Evolutionary conservation across 2,797 vertebrate genomes (phyloP).

Genomic region (Poecilia picta): DNA sequence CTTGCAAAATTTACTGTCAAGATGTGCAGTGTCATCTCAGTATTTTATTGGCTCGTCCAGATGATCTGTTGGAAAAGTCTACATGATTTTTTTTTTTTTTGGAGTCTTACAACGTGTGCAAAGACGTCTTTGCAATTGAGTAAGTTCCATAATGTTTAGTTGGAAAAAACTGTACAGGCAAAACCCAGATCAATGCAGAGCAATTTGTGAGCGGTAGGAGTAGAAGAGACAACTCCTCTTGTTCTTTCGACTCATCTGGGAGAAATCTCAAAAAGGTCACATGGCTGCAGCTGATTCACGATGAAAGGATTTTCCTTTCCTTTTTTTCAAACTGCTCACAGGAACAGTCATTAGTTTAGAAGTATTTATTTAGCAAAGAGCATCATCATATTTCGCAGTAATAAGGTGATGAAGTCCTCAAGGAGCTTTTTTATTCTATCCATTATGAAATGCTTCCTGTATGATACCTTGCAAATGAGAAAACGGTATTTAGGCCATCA

Average conservation of each 20-base stretch:
- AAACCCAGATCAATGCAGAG: background rate
- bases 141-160: background rate
- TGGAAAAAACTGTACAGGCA: background rate
- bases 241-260: background rate
- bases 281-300: background rate
- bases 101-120: background rate
- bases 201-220: background rate
- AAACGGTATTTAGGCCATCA: background rate
- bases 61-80: background rate
- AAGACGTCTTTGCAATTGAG: background rate
- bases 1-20: background rate
- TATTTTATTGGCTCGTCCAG: background rate
- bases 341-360: background rate
- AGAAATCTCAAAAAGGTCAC: background rate
- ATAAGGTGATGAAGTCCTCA: background rate
- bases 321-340: background rate
- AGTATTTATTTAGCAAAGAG: background rate
- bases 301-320: background rate
- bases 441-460: background rate
- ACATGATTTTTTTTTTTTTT: background rate
- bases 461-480: background rate
- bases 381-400: background rate
- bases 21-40: background rate
- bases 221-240: background rate
- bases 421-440: background rate